Conservation (phyloP, 1,140 invertebrate species). For the Dinothrombium tinctorium region DNA sequence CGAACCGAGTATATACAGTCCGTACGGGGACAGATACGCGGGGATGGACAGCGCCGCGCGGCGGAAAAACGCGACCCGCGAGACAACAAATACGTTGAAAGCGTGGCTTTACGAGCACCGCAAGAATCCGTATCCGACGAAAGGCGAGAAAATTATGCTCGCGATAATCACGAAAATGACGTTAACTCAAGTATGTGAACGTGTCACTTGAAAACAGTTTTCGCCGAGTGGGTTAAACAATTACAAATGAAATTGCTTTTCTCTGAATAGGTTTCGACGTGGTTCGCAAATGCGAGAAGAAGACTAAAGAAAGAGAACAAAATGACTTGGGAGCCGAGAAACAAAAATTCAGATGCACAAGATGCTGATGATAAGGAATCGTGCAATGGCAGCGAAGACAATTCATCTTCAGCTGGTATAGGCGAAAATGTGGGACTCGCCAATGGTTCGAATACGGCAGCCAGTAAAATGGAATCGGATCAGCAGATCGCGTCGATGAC, state of each 20-base stretch:
- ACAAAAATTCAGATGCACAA: conserved; percentile 24
- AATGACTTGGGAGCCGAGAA: conserved; percentile 30
- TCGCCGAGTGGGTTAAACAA: too few species aligned
- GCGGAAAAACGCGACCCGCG: conserved; percentile 85
- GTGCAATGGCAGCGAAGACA: not conserved
- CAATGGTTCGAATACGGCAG: too few species aligned
- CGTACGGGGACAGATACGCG: conserved; percentile 38
- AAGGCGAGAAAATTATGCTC: conserved; percentile 33
- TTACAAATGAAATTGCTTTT: not conserved
- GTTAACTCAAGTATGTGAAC: conserved; percentile 26
- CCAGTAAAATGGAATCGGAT: too few species aligned
- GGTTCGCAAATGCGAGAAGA: conserved; percentile 32
- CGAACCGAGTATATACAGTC: conserved; percentile 3
- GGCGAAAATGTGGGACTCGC: too few species aligned
- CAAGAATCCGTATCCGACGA: conserved; percentile 45
- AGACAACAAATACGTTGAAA: conserved; percentile 87
- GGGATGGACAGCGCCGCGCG: conserved; percentile 69
- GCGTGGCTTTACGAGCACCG: conserved; percentile 69
- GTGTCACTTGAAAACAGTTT: too few species aligned
- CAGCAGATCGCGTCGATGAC: too few species aligned
- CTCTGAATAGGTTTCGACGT: conserved; percentile 26
- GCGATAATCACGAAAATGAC: conserved; percentile 35
- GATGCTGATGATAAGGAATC: conserved; percentile 9
- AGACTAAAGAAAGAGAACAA: conserved; percentile 35
- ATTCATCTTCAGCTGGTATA: not conserved